These are phyloP conservation scores for Zaprionus bogoriensis DNA, from an alignment of 2,888 invertebrate genomes.

Conservation along the genomic window DNA sequence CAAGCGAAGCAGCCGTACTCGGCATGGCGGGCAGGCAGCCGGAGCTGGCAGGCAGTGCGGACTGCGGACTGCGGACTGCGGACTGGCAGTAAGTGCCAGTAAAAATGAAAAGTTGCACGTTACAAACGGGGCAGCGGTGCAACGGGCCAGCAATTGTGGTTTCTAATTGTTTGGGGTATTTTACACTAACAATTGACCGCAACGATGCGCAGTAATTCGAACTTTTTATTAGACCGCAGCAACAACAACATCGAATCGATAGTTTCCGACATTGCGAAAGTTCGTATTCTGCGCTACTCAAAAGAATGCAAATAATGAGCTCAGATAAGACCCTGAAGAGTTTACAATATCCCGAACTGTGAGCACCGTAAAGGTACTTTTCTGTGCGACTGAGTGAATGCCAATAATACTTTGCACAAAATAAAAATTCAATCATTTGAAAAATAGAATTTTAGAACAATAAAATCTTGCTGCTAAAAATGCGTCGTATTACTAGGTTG, in stretches of 20 bases:
- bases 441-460: too few relatives aligned
- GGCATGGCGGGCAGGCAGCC: background rate
- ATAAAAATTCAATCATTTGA: too few relatives aligned
- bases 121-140: slow-evolving; percentile 24
- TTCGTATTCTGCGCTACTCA: background rate
- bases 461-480: too few relatives aligned
- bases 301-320: slow-evolving; percentile 1
- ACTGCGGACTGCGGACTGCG: slow-evolving; percentile 21
- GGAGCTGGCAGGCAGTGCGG: slow-evolving; percentile 7
- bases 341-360: background rate
- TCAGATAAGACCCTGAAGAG: background rate
- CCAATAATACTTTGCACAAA: background rate
- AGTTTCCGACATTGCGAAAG: slow-evolving; percentile 7
- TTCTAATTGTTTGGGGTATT: slow-evolving; percentile 74
- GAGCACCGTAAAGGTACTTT: background rate
- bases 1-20: background rate
- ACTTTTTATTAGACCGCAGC: slow-evolving; percentile 24
- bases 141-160: slow-evolving; percentile 62
- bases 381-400: background rate
- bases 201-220: slow-evolving; percentile 67
- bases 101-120: slow-evolving; percentile 70
- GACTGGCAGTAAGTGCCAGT: slow-evolving; percentile 51
- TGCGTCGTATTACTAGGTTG: too few relatives aligned
- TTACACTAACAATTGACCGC: slow-evolving; percentile 72
- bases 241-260: slow-evolving; percentile 36